Base-by-base conservation (phyloP, 2,888 invertebrate genomes). In the Eristalis intricaria region DNA sequence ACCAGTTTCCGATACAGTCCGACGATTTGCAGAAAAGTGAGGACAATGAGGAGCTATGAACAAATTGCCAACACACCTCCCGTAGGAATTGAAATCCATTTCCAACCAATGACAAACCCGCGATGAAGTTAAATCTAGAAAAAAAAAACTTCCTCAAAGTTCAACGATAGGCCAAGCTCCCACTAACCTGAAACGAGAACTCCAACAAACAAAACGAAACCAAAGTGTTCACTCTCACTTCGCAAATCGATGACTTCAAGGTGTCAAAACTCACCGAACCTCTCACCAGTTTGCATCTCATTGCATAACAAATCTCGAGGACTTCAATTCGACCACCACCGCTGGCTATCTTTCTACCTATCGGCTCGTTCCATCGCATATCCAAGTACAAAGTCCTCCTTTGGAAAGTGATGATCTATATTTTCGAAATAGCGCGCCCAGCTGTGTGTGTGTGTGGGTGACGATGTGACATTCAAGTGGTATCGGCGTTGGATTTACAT, bases 341-440 rank as follows among this genome's bases (percentile, higher is more conserved):
- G 32, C 35, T 61, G 11, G 61, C 50, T 19, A 19, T 63, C 11
- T 43, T 15, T 15, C 19, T 15, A 38, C n/a, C 40, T 7, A 23
- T 19, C 58, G 50, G 10, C 35, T n/a, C 64, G 50, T 19, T 50
- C 19, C 50, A 56, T 71, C 58, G 56, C 64, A 32, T 10, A 22
- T 63, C 69, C 61, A 77, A 61, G 64, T 65, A 65, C 70, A 64
- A 70, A 63, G 40, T 58, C 64, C 70, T 65, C 64, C 40, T 78
- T 78, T 78, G 78, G 71, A 79, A 79, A 79, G 79, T 73, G 19
- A 29, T 73, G 60, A 66, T 65, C 50, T 58, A 66, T 78, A 64
- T 43, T 13, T 50, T 50, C 19, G 50, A 50, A 38, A 23, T 58
- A 38, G 38, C 40, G 7, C 38, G n/a, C 15, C n/a, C n/a, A n/a